Base-by-base conservation (phyloP, 2,797 vertebrate species). In the Pteronotus mesoamericanus region DNA sequence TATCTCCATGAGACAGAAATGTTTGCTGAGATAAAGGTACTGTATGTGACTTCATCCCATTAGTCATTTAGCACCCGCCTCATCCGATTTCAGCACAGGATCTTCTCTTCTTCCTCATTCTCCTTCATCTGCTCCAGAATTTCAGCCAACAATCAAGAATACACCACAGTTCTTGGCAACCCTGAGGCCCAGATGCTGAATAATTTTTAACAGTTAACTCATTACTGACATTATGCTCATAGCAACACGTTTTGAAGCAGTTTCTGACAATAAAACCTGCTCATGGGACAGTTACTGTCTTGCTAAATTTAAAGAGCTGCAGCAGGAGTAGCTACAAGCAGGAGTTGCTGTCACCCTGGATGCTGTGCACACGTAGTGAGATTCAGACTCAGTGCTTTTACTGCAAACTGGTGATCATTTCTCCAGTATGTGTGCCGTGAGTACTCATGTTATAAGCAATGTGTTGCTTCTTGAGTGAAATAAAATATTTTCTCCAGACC, bases 111-210 rank as follows among this genome's bases (percentile, higher is more conserved):
- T 97, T 68, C 75, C 68, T 84, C 83, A 0, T 71, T 57, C 14
- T 77, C 83, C 64, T 86, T 90, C 11, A 3, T 78, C 57, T 16
- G 32, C 61, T 94, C 68, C 80, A 93, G 89, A 95, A 85, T 86
- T 80, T 42, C 55, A 89, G 37, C 84, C 94, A 95, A 89, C 61
- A 95, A 0, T 64, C 66, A 93, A 95, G 72, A 97, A 66, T 0
- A 53, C 29, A 37, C 83, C 96, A 87, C 78, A 32, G 59, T 94
- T 86, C 83, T 93, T 96, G 96, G 82, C 80, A 97, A 92, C 9
- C 74, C 51, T 5, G 94, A 89, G 39, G 9, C 15, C 53, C 94
- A 94, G 78, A 96, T 96, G 64, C 51, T 82, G 85, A 97, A 24
- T 22, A 69, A 4, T 91, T 97, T 97, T 93, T 53, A 90, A 57